Evolutionary conservation across 2,888 invertebrate species (phyloP).

Genomic region (Hartigia nigra): DNA sequence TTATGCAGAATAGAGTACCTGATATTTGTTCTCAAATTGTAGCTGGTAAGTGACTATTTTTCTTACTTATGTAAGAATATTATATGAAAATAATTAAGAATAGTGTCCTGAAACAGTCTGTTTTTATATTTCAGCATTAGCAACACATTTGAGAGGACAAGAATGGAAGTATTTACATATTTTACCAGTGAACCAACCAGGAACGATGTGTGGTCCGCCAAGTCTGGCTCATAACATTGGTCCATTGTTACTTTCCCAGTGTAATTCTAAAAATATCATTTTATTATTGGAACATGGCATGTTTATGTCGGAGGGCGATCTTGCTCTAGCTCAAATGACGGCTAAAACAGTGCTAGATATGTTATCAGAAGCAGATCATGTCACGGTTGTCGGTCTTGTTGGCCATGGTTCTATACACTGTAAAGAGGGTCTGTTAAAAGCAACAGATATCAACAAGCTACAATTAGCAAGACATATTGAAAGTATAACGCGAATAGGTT

Average conservation of each 20-base stretch:
- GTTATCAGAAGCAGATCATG: constrained; percentile 57
- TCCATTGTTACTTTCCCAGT: constrained; percentile 57
- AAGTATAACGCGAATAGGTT: constrained; percentile 48
- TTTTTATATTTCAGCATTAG: constrained; percentile 40
- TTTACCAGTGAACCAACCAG: constrained; percentile 52
- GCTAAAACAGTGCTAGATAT: constrained; percentile 61
- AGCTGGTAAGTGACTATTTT: constrained; percentile 39
- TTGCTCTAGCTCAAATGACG: constrained; percentile 56
- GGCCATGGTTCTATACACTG: constrained; percentile 48
- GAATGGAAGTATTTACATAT: constrained; percentile 61
- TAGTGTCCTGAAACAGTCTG: not conserved
- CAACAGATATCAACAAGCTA: constrained; percentile 61
- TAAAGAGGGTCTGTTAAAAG: constrained; percentile 49
- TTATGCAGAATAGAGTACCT: constrained; percentile 30
- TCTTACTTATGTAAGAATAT: not conserved
- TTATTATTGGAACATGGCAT: constrained; percentile 56
- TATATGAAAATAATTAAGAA: not conserved
- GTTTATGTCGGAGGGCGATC: constrained; percentile 60
- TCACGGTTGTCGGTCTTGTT: constrained; percentile 56
- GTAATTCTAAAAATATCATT: constrained; percentile 57
- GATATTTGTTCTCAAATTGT: constrained; percentile 55
- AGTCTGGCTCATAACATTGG: constrained; percentile 59
- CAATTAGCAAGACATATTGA: constrained; percentile 56
- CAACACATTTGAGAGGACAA: constrained; percentile 44
- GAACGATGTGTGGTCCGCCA: constrained; percentile 59